phyloP scores from a whole-genome alignment of 2,797 vertebrate species.

The Vultur gryphus region DNA sequence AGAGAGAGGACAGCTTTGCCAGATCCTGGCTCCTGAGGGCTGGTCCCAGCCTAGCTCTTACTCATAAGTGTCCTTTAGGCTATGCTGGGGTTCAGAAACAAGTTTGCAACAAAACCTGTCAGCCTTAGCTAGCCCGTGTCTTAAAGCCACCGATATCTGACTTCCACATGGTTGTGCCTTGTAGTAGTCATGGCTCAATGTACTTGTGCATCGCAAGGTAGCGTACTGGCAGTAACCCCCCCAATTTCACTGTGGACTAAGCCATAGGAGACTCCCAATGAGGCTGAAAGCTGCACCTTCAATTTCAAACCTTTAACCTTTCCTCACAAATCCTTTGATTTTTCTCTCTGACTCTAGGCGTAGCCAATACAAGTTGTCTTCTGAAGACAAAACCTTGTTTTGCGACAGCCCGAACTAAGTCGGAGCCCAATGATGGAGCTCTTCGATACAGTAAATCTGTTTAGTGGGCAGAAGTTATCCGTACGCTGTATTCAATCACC shows the following conservation, averaged over 20 bases:
- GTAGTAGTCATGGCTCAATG: background rate
- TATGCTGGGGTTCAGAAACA: background rate
- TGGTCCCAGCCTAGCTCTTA: background rate
- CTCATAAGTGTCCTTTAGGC: background rate
- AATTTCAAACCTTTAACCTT: background rate
- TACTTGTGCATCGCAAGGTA: background rate
- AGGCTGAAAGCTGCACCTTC: background rate
- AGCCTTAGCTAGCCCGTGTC: background rate
- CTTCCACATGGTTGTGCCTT: background rate
- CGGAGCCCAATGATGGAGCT: background rate
- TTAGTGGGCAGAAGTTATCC: background rate
- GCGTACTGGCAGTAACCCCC: background rate
- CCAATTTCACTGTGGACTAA: too few species aligned
- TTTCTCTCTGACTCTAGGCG: background rate
- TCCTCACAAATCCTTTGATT: background rate
- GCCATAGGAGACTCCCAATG: background rate
- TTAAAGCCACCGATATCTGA: background rate
- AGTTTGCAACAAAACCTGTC: background rate
- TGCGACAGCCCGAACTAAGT: background rate
- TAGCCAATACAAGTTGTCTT: background rate
- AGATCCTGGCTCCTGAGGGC: background rate
- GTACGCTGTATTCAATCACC: background rate
- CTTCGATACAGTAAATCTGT: background rate
- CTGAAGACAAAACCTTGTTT: background rate
- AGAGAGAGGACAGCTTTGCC: background rate